These are phyloP conservation scores for Sebastes nivosus DNA, from an alignment of 2,797 vertebrate genomes.

Conservation along the genomic window DNA sequence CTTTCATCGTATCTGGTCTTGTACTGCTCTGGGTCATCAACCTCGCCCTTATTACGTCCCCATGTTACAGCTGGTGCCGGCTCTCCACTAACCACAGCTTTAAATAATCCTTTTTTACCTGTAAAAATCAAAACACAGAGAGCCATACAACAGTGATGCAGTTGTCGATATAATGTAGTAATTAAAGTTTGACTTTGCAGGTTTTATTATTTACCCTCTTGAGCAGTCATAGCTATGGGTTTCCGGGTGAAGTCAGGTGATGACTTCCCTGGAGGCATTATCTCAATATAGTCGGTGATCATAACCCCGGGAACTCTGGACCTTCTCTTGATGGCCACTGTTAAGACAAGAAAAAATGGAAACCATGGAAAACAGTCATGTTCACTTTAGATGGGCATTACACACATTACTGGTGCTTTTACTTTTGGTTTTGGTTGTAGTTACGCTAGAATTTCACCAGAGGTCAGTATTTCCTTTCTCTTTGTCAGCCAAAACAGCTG, in stretches of 20 bases:
- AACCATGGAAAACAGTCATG: not conserved
- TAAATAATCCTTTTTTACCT: constrained; percentile 90
- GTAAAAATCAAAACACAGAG: not conserved
- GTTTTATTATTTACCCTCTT: constrained; percentile 79
- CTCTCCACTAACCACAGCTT: constrained; percentile 85
- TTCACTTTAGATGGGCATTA: not conserved
- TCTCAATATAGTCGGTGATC: constrained; percentile 84
- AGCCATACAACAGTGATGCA: not conserved
- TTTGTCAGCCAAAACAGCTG: not conserved
- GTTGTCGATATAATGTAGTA: not conserved
- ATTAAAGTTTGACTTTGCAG: not conserved
- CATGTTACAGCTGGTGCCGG: constrained; percentile 86
- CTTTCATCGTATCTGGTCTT: constrained; percentile 72
- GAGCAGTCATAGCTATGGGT: constrained; percentile 83
- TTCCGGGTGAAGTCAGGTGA: constrained; percentile 87
- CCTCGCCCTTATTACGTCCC: constrained; percentile 75
- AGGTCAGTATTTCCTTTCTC: constrained; percentile 67
- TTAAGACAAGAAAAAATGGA: constrained; percentile 16
- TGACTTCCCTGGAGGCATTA: constrained; percentile 84
- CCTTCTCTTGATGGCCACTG: constrained; percentile 82
- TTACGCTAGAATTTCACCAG: constrained; percentile 51
- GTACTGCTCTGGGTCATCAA: constrained; percentile 82
- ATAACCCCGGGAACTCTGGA: constrained; percentile 86
- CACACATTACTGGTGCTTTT: not conserved
- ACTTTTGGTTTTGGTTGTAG: constrained; percentile 45